Evolutionary conservation across 2,797 vertebrate species (phyloP).

Genomic region (Anguilla anguilla): DNA sequence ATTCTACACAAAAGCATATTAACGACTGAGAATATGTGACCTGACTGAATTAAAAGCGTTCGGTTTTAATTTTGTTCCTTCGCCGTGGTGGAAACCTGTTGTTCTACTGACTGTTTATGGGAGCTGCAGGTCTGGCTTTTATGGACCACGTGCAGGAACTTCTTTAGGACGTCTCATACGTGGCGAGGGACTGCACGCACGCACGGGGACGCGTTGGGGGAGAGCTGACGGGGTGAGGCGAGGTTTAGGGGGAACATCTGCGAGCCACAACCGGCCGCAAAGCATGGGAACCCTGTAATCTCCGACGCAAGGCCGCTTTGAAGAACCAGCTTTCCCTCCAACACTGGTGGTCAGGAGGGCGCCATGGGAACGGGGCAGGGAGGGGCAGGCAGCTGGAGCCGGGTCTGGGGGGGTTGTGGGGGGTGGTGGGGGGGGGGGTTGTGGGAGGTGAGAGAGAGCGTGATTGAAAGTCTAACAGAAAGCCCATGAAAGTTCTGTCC

Average conservation of each 20-base stretch:
- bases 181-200: slow-evolving; percentile 6
- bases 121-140: neutral
- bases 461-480: neutral
- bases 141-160: slow-evolving; percentile 12
- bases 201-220: neutral
- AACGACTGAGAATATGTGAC: neutral
- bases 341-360: slow-evolving; percentile 49
- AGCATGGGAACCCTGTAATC: slow-evolving; percentile 42
- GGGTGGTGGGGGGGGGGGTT: neutral
- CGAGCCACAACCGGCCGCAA: slow-evolving; percentile 36
- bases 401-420: no score
- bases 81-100: neutral
- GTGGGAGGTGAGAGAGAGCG: slow-evolving; percentile 18
- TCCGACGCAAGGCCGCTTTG: slow-evolving; percentile 45
- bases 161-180: neutral
- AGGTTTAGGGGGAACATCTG: slow-evolving; percentile 52
- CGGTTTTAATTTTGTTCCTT: neutral
- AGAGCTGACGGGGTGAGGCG: slow-evolving; percentile 28
- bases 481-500: neutral
- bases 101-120: slow-evolving; percentile 2
- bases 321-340: slow-evolving; percentile 34
- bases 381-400: slow-evolving; percentile 27
- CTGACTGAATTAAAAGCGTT: neutral
- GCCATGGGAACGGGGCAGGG: slow-evolving; percentile 31
- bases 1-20: neutral